A percentile compares a stretch with the other conserved stretches of the same genome.
phyloP scores from a whole-genome alignment of 2,888 invertebrate species.

The Zonitis immaculata region DNA sequence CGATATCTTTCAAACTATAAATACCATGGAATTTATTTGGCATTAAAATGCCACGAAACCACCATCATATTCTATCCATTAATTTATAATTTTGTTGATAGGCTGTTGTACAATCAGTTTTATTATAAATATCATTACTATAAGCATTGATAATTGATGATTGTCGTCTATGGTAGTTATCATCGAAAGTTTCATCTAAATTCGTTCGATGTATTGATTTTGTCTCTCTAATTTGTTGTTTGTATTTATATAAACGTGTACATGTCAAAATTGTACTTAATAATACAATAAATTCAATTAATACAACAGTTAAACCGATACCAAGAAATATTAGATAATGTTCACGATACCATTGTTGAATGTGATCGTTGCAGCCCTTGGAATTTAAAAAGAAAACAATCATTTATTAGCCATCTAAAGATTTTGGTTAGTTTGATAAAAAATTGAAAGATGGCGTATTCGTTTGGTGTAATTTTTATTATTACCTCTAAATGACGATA shows the following conservation, averaged over 20 bases:
- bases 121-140: constrained; percentile 44
- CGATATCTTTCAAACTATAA: constrained; percentile 51
- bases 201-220: constrained; percentile 24
- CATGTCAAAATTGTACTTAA: constrained; percentile 68
- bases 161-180: constrained; percentile 23
- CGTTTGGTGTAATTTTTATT: no score
- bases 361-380: constrained; percentile 63
- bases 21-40: constrained; percentile 27
- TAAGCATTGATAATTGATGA: constrained; percentile 37
- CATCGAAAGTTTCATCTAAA: constrained; percentile 17
- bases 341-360: constrained; percentile 73
- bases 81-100: constrained; percentile 42
- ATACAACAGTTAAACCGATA: constrained; percentile 60
- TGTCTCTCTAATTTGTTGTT: constrained; percentile 49
- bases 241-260: constrained; percentile 56
- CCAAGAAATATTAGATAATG: constrained; percentile 67
- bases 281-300: constrained; percentile 70
- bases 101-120: constrained; percentile 23
- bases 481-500: constrained; percentile 61
- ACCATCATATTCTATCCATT: constrained; percentile 45
- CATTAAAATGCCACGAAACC: constrained; percentile 36
- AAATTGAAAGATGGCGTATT: no score
- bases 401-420: no score
- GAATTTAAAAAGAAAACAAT: constrained; percentile 30
- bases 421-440: no score